phyloP scores from a whole-genome alignment of 2,113 vertebrate genomes.

The Isurus oxyrinchus region DNA sequence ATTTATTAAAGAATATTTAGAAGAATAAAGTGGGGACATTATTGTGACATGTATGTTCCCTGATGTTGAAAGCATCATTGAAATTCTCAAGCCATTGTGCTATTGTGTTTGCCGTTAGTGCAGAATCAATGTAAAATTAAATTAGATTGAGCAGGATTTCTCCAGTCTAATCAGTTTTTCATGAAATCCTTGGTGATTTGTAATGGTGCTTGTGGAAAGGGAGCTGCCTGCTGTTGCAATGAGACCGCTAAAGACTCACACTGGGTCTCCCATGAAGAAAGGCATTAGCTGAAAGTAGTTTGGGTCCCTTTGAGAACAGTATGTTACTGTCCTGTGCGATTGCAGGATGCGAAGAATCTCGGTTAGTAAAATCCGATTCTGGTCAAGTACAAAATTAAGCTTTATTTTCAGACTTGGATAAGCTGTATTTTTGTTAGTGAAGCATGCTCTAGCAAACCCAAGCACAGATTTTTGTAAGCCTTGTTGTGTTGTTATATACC shows the following conservation, averaged over 20 bases:
- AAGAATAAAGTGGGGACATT: neutral
- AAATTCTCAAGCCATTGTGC: neutral
- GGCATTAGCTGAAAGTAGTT: neutral
- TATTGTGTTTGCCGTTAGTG: neutral
- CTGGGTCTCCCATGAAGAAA: constrained; percentile 28
- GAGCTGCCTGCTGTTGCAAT: constrained; percentile 11
- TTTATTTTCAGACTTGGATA: neutral
- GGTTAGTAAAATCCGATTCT: neutral
- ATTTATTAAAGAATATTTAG: neutral
- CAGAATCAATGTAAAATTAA: constrained; percentile 27
- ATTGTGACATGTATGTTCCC: constrained; percentile 12
- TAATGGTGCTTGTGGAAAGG: constrained; percentile 14
- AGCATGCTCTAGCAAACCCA: no score
- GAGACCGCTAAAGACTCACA: neutral
- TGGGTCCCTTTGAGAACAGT: constrained; percentile 26
- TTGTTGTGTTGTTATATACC: neutral
- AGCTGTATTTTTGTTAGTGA: neutral
- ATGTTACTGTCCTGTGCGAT: neutral
- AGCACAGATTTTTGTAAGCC: neutral
- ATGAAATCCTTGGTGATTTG: constrained; percentile 13
- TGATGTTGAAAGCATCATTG: neutral
- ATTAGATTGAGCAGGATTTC: constrained; percentile 21
- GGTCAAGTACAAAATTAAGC: constrained; percentile 11
- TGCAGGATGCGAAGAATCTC: neutral
- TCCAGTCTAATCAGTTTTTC: constrained; percentile 1